Evolutionary conservation across 2,888 invertebrate species (phyloP).

Genomic region (Drosophila ezoana): DNA sequence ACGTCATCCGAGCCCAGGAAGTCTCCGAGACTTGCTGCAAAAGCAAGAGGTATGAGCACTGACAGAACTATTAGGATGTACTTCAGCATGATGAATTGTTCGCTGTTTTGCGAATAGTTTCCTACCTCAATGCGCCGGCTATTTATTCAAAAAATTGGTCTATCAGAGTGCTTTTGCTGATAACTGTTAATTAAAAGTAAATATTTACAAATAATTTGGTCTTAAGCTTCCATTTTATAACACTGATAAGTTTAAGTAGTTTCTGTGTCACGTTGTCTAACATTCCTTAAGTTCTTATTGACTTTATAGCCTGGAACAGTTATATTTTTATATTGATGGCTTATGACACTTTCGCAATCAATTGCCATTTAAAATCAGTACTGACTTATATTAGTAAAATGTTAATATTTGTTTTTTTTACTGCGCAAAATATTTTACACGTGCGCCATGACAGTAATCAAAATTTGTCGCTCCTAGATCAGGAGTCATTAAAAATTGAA

Average conservation of each 20-base stretch:
- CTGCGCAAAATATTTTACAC: background rate
- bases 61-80: conserved; percentile 30
- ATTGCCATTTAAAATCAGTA: conserved; percentile 3
- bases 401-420: background rate
- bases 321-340: conserved; percentile 6
- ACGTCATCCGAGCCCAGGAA: background rate
- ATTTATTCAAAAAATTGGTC: conserved; percentile 55
- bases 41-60: conserved; percentile 36
- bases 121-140: conserved; percentile 34
- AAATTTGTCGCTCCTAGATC: too few species aligned
- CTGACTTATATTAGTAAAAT: background rate
- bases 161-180: conserved; percentile 18
- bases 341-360: background rate
- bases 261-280: conserved; percentile 12
- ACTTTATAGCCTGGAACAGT: background rate
- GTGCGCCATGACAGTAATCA: too few species aligned
- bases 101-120: conserved; percentile 53
- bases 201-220: conserved; percentile 32
- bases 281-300: background rate
- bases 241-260: conserved; percentile 37
- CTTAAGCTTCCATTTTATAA: conserved; percentile 22
- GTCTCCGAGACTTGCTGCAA: conserved; percentile 32
- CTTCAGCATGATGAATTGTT: conserved; percentile 54
- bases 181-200: conserved; percentile 38
- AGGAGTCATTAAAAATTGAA: too few species aligned